Evolutionary conservation across 2,888 invertebrate genomes (phyloP).

Genomic region (Belgica antarctica): DNA sequence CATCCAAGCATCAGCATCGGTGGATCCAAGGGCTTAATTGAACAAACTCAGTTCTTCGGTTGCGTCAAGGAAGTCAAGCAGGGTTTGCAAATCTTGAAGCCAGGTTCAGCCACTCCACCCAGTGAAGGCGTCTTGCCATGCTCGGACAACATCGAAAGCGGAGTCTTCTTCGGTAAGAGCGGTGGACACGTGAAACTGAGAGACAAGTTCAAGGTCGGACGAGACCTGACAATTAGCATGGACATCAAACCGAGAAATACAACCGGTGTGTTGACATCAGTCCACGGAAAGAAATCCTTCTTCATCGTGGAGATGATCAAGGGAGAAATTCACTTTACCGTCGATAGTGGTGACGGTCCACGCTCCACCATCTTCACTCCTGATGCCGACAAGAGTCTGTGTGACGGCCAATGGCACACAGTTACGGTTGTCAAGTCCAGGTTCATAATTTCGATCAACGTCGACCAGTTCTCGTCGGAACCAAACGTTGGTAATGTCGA

Average conservation of each 20-base stretch:
- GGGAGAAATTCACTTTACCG: constrained; percentile 78
- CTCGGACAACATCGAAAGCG: constrained; percentile 72
- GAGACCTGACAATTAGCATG: constrained; percentile 74
- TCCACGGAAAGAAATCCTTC: constrained; percentile 79
- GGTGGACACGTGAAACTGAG: constrained; percentile 70
- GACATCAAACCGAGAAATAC: constrained; percentile 82
- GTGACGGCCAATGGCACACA: constrained; percentile 93
- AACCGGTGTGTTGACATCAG: constrained; percentile 81
- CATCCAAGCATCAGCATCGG: constrained; percentile 49
- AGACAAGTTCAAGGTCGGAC: constrained; percentile 76
- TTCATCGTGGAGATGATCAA: constrained; percentile 83
- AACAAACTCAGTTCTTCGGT: constrained; percentile 36
- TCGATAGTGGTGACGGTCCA: constrained; percentile 79
- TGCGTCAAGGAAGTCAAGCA: constrained; percentile 25
- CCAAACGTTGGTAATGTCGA: constrained; percentile 68
- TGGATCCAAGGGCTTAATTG: not conserved
- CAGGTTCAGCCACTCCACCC: constrained; percentile 36
- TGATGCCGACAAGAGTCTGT: constrained; percentile 68
- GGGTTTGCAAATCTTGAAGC: not conserved
- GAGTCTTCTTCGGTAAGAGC: constrained; percentile 78
- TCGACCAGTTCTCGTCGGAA: constrained; percentile 58
- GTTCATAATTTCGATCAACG: constrained; percentile 82
- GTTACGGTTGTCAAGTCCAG: constrained; percentile 81
- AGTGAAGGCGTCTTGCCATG: constrained; percentile 64
- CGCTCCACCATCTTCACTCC: constrained; percentile 71